phyloP scores from a whole-genome alignment of 2,888 invertebrate genomes.

The Cheilosia variabilis region DNA sequence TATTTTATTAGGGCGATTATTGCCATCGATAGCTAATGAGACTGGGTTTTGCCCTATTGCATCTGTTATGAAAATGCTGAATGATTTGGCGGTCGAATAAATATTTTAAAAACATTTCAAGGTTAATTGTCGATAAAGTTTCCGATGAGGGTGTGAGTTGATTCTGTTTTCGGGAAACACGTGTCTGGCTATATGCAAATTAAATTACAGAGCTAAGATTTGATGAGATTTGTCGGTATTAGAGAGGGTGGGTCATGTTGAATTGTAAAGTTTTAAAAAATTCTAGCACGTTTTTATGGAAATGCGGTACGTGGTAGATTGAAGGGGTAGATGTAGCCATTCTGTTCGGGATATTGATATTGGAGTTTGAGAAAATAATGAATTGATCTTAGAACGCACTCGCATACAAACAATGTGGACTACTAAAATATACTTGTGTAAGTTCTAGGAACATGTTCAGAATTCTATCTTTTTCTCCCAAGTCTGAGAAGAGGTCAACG shows the following conservation, averaged over 20 bases:
- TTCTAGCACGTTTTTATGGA: neutral
- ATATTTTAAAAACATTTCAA: constrained; percentile 44
- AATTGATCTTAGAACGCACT: too few species aligned
- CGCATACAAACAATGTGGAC: too few species aligned
- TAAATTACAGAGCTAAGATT: constrained; percentile 25
- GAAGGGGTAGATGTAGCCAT: neutral
- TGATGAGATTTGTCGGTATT: neutral
- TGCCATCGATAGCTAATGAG: constrained; percentile 52
- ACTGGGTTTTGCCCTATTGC: constrained; percentile 40
- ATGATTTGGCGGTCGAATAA: constrained; percentile 36
- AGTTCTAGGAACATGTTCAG: too few species aligned
- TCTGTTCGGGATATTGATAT: neutral
- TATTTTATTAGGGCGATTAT: constrained; percentile 56
- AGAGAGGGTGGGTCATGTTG: constrained; percentile 10
- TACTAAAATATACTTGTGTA: too few species aligned
- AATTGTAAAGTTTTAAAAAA: neutral
- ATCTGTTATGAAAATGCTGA: constrained; percentile 39
- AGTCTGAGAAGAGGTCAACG: too few species aligned
- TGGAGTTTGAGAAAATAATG: neutral
- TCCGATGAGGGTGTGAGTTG: constrained; percentile 25
- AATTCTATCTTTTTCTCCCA: too few species aligned
- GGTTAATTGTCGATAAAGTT: constrained; percentile 41
- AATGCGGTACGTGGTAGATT: neutral
- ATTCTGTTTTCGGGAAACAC: constrained; percentile 17
- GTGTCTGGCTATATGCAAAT: constrained; percentile 44